Base-by-base conservation (phyloP, 1,140 invertebrate genomes). In the Neodiprion virginianus region DNA sequence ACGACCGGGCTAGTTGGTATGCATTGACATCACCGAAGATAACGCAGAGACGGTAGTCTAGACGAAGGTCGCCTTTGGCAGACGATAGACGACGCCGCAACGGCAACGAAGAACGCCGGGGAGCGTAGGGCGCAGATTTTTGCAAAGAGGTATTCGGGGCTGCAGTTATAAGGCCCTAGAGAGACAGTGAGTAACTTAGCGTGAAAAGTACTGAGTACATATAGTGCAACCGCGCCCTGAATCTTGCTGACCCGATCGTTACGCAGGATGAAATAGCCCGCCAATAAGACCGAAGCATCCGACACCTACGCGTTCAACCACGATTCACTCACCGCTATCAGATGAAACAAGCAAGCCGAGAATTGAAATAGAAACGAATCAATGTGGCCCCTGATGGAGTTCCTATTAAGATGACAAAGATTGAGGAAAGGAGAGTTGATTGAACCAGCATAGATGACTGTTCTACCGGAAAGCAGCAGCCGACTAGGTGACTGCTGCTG, bases 251-350 rank as follows among this genome's bases (percentile, higher is more conserved):
- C 71, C 40, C 71, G 0, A 65, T 72, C 71, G 61, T 72, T 66
- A 7, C 71, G 71, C 8, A 72, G 47, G 1, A 72, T 17, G 7
- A 12, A 23, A 40, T 72, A 72, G 2, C 66, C 47, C 4, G 53
- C n/a, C 1, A 72, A 14, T 3, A 28, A n/a, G 7, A 72, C 21
- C 0, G 66, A 40, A 8, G 23, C 48, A 47, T 72, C 53, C 23
- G 71, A 3, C 5, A 72, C 50, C 1, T 12, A 1, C 1, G 1
- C 4, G 2, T 72, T 17, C 7, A 72, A n/a, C 71, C 71, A 72
- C n/a, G 71, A 7, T 65, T 72, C 71, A 1, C 50, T 28, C 14
- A 72, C 11, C 2, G 71, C 53, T 7, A 72, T 72, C 2, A 66
- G 53, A 40, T 72, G 71, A 1, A 9, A 53, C 8, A 65, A 72